Evolutionary conservation across 2,113 vertebrate species (phyloP).

Genomic region (Pseudolaguvia tuberculata): DNA sequence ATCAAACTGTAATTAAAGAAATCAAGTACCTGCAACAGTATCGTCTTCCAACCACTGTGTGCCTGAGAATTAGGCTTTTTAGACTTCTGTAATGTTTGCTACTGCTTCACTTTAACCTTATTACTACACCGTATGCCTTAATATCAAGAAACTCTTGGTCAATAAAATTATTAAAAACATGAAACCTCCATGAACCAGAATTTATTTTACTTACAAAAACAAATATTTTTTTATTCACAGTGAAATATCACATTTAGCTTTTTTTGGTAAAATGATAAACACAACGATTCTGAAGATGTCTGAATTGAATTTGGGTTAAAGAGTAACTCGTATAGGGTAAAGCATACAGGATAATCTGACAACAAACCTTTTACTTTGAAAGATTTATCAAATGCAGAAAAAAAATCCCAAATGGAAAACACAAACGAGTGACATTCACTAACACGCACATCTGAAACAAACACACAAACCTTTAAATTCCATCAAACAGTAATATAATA

Average conservation of each 20-base stretch:
- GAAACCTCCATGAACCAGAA: slow-evolving; percentile 58
- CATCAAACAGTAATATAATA: background rate
- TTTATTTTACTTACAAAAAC: slow-evolving; percentile 62
- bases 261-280: slow-evolving; percentile 45
- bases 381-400: slow-evolving; percentile 2
- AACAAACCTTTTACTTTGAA: slow-evolving; percentile 10
- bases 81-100: background rate
- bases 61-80: background rate
- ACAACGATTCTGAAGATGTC: slow-evolving; percentile 61
- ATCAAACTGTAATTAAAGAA: background rate
- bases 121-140: background rate
- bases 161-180: slow-evolving; percentile 20
- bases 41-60: background rate
- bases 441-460: background rate
- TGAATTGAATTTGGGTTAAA: slow-evolving; percentile 17
- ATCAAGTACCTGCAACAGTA: too few species aligned
- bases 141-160: background rate
- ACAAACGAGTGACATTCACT: background rate
- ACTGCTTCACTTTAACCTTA: background rate
- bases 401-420: background rate
- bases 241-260: slow-evolving; percentile 52
- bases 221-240: slow-evolving; percentile 61
- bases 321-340: background rate
- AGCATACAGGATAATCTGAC: background rate
- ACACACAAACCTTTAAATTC: background rate